phyloP scores from a whole-genome alignment of 2,113 vertebrate species.

The Hyperopisus bebe region DNA sequence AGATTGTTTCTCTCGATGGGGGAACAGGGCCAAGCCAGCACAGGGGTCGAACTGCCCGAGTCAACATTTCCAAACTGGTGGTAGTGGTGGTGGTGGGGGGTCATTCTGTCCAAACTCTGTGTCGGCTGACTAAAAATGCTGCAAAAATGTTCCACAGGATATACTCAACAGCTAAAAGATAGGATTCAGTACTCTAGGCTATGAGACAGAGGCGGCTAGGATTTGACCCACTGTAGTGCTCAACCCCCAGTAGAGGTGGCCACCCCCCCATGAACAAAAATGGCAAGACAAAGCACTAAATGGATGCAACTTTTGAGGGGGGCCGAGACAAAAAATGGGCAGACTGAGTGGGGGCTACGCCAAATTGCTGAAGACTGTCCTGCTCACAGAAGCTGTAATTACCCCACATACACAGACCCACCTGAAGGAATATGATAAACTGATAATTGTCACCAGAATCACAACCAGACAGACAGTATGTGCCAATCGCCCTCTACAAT shows the following conservation, averaged over 20 bases:
- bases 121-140: conserved; percentile 45
- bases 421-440: neutral
- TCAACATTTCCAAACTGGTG: conserved; percentile 43
- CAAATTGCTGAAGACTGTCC: neutral
- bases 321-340: neutral
- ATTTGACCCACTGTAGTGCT: neutral
- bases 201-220: conserved; percentile 28
- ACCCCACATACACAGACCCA: neutral
- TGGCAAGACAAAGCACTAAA: neutral
- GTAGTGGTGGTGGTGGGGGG: neutral
- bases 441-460: neutral
- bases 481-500: neutral
- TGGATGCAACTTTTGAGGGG: neutral
- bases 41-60: conserved; percentile 38
- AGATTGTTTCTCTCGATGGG: conserved; percentile 37
- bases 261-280: neutral
- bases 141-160: conserved; percentile 39
- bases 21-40: conserved; percentile 42
- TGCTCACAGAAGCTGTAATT: conserved; percentile 34
- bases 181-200: conserved; percentile 15
- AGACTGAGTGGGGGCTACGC: neutral
- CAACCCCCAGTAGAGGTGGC: neutral
- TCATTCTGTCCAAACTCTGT: conserved; percentile 25
- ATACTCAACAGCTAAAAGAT: conserved; percentile 22
- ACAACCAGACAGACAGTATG: neutral